Evolutionary conservation across 2,113 vertebrate species (phyloP).

Genomic region (Colinus virginianus): DNA sequence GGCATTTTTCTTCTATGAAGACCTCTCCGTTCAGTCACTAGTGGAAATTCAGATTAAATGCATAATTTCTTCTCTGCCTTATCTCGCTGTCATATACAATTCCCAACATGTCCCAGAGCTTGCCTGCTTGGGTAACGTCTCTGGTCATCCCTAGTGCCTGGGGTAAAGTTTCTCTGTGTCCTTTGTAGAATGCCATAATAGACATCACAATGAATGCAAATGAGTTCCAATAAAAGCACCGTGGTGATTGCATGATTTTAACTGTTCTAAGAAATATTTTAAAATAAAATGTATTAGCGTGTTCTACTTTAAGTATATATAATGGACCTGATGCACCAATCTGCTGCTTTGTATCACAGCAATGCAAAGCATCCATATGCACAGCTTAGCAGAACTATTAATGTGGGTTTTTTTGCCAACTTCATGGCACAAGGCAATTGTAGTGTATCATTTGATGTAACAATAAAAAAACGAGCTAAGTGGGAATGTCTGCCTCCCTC

Average conservation of each 20-base stretch:
- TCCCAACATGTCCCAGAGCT: neutral
- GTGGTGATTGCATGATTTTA: neutral
- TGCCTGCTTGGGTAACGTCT: neutral
- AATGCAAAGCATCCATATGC: neutral
- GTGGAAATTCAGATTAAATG: neutral
- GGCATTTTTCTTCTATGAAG: neutral
- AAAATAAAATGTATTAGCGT: neutral
- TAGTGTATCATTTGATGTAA: neutral
- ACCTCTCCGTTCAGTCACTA: neutral
- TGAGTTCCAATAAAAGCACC: neutral
- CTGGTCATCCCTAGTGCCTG: neutral
- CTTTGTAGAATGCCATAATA: neutral
- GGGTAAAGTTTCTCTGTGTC: neutral
- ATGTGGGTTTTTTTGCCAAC: neutral
- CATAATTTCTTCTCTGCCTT: neutral
- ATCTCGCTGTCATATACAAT: neutral
- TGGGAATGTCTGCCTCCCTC: neutral
- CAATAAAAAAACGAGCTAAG: neutral
- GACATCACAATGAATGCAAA: accelerated
- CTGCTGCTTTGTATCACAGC: neutral
- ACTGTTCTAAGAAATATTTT: neutral
- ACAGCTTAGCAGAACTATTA: neutral
- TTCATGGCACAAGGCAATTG: neutral
- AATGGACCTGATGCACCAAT: neutral
- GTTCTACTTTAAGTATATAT: neutral